These are phyloP conservation scores for Pseudomyrmex flavicornis DNA, from an alignment of 1,140 invertebrate genomes.

Conservation along the genomic window DNA sequence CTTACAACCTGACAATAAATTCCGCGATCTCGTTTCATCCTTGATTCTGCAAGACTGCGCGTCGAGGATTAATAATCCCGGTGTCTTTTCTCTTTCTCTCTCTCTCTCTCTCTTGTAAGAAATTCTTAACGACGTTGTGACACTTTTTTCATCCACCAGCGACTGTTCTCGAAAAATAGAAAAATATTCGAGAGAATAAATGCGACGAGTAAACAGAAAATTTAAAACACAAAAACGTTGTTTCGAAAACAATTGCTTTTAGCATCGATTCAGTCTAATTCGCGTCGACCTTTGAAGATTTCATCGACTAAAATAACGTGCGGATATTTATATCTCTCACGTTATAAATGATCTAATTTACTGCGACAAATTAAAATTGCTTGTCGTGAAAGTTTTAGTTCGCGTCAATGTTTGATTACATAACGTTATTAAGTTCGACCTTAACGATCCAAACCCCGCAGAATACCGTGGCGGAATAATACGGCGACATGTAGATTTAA, in stretches of 20 bases:
- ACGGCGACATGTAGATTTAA: slow-evolving; percentile 51
- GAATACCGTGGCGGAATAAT: slow-evolving; percentile 31
- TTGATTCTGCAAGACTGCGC: background rate
- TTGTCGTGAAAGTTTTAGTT: background rate
- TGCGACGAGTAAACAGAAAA: background rate
- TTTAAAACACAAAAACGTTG: too few species aligned
- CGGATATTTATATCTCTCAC: too few species aligned
- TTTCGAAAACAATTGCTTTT: too few species aligned
- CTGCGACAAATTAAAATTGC: background rate
- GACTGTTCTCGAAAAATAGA: background rate
- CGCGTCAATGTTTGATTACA: slow-evolving; percentile 21
- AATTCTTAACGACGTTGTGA: background rate
- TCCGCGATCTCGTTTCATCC: slow-evolving; percentile 7
- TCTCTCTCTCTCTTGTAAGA: too few species aligned
- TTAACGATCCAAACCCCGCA: slow-evolving; percentile 7
- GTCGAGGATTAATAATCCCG: slow-evolving; percentile 31
- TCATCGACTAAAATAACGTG: too few species aligned
- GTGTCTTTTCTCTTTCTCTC: background rate
- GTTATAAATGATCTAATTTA: background rate
- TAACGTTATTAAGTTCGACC: background rate
- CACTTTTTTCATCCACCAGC: background rate
- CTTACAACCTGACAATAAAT: slow-evolving; percentile 6
- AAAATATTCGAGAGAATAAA: background rate
- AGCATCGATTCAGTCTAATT: too few species aligned
- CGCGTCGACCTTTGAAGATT: too few species aligned